Conservation (phyloP, 2,113 vertebrate species). For the Semicossyphus pulcher region DNA sequence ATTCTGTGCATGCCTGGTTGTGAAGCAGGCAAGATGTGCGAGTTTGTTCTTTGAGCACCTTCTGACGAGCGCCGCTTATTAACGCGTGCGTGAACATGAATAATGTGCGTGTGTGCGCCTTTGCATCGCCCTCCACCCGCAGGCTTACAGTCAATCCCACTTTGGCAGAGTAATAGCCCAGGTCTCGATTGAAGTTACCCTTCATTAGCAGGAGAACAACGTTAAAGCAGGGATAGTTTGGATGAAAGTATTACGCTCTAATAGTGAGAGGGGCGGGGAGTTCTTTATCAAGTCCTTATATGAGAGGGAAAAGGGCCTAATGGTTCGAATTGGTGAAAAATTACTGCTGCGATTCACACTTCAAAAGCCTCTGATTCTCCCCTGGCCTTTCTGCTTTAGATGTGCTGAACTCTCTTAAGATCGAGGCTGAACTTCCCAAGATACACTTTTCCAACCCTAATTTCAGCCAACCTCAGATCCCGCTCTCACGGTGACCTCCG, state of each 20-base stretch:
- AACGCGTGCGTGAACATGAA: too few species aligned
- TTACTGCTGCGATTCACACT: slow-evolving; percentile 74
- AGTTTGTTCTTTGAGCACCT: too few species aligned
- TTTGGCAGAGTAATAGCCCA: slow-evolving; percentile 58
- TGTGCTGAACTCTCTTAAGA: slow-evolving; percentile 71
- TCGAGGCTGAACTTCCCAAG: slow-evolving; percentile 50
- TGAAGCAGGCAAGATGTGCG: too few species aligned
- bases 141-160: slow-evolving; percentile 62
- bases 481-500: slow-evolving; percentile 54
- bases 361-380: slow-evolving; percentile 77
- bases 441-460: slow-evolving; percentile 63
- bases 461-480: slow-evolving; percentile 48
- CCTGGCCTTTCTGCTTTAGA: slow-evolving; percentile 67
- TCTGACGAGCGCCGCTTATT: too few species aligned
- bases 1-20: too few species aligned
- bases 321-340: slow-evolving; percentile 74
- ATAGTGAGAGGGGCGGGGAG: slow-evolving; percentile 49
- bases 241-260: slow-evolving; percentile 70
- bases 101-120: slow-evolving; percentile 21
- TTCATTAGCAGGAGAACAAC: slow-evolving; percentile 68
- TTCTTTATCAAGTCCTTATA: slow-evolving; percentile 68
- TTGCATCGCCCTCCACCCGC: slow-evolving; percentile 28
- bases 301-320: slow-evolving; percentile 68
- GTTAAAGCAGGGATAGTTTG: slow-evolving; percentile 56
- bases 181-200: slow-evolving; percentile 68